A percentile compares a stretch with the other conserved stretches of the same genome.
These are phyloP conservation scores for Physella acuta DNA, from an alignment of 1,140 invertebrate species.

Conservation along the genomic window DNA sequence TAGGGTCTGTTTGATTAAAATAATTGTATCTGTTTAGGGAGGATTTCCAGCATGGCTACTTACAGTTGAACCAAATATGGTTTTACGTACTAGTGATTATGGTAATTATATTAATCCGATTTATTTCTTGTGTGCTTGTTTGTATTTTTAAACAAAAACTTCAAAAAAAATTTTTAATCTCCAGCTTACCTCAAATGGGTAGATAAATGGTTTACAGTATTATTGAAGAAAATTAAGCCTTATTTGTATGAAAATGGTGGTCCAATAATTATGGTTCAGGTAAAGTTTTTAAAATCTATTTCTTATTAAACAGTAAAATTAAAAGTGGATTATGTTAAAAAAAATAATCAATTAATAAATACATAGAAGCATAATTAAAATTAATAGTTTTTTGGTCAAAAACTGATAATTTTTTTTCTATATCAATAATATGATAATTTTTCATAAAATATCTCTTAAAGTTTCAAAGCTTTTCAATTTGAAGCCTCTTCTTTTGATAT, in stretches of 20 bases:
- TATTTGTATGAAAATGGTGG: constrained; percentile 76
- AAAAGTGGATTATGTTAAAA: too few relatives aligned
- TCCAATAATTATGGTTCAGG: constrained; percentile 81
- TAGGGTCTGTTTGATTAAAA: background rate
- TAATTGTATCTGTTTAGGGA: constrained; percentile 65
- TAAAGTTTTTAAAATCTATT: too few relatives aligned
- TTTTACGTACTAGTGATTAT: constrained; percentile 62
- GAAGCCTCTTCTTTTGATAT: too few relatives aligned
- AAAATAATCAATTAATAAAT: too few relatives aligned
- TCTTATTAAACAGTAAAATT: too few relatives aligned
- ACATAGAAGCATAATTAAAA: too few relatives aligned
- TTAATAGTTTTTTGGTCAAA: too few relatives aligned
- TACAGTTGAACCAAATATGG: constrained; percentile 69
- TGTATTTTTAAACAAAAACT: background rate
- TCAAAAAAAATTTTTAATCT: background rate
- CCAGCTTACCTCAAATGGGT: constrained; percentile 66
- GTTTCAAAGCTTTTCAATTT: too few relatives aligned
- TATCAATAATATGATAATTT: too few relatives aligned
- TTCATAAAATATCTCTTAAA: too few relatives aligned
- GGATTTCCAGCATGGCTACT: constrained; percentile 84
- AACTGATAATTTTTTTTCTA: too few relatives aligned
- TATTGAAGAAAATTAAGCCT: constrained; percentile 66
- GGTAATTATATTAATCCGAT: constrained; percentile 45
- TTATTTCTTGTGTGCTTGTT: too few relatives aligned
- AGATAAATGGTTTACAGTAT: constrained; percentile 66